Evolutionary conservation across 2,888 invertebrate species (phyloP), one percentile per base, ranked within the genome.

Genomic region (Aphodius sticticus): DNA sequence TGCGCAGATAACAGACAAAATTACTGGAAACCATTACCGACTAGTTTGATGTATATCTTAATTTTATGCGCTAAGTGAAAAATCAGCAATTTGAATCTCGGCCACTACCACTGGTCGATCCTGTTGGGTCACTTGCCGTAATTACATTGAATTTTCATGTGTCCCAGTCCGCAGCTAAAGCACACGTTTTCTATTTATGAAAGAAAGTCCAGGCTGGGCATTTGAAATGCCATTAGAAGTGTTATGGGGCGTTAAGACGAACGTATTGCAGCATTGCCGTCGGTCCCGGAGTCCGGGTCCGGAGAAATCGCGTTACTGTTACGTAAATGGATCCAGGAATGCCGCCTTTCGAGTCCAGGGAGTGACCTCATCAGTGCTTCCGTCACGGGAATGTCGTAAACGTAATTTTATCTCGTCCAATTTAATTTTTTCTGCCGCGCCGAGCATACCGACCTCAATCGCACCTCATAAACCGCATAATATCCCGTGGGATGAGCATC

Each of bases 71-170:
- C 71, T 74, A 69, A 80, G 69, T 77, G 78, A 80, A 80, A 78
- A 80, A 78, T 77, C 77, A 37, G 53, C 71, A 80, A 78, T 80
- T 38, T 77, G 76, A 78, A 77, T 78, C 69, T 53, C 53, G 1
- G 53, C 12, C 12, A 53, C 53, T 9, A 53, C 53, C 12, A 53
- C 53, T 53, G 53, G 53, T 53, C 53, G 53, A 53, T 53, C 53
- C 12, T 53, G 53, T 53, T 12, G 53, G 77, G 75, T 81, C 79
- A 84, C 83, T 84, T 79, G 83, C 79, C 78, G 81, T 85, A 85
- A 85, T 85, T 85, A 82, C 84, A 85, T 85, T 85, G 85, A 85
- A 85, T 85, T 85, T 85, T 85, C 85, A 85, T 85, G 84, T 79
- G 82, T 79, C 76, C 76, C 79, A 74, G 71, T 82, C 81, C 81